Conservation (phyloP, 1,140 invertebrate genomes). For the Zaprionus ghesquierei region DNA sequence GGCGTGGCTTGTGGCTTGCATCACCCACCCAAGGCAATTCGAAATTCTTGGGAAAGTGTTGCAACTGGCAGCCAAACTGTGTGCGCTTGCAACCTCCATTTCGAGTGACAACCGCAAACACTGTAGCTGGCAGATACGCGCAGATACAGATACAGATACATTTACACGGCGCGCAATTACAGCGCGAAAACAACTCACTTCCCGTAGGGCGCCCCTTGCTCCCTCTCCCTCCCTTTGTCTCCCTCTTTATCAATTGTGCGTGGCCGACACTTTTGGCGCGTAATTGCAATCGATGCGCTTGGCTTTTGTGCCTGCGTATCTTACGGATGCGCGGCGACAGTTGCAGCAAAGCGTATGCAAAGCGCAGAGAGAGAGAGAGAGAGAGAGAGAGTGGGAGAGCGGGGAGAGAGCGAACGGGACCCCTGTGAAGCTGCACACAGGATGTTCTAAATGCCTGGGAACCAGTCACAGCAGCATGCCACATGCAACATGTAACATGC, state of each 20-base stretch:
- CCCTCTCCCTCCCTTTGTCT: not conserved
- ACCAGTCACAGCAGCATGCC: conserved; percentile 19
- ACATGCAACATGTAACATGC: conserved; percentile 26
- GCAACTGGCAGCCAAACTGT: too few relatives aligned
- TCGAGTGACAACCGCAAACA: conserved; percentile 69
- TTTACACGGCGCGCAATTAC: conserved; percentile 24
- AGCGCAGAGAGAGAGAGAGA: not conserved
- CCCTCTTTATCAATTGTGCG: conserved; percentile 45
- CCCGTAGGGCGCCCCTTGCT: not conserved
- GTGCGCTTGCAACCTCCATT: conserved; percentile 50
- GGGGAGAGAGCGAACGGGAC: not conserved
- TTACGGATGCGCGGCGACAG: conserved; percentile 25
- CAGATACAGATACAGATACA: conserved; percentile 8
- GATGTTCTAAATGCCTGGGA: conserved; percentile 56
- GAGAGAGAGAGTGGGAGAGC: not conserved
- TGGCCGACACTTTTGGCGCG: conserved; percentile 53
- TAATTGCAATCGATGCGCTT: conserved; percentile 55
- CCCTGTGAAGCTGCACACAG: conserved; percentile 35
- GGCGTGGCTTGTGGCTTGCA: conserved; percentile 8
- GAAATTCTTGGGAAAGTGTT: conserved; percentile 73
- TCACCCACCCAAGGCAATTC: conserved; percentile 37
- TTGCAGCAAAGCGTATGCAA: conserved; percentile 20
- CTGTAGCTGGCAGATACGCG: conserved; percentile 32
- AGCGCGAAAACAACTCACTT: conserved; percentile 36
- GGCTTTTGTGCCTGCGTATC: conserved; percentile 40